These are phyloP conservation scores for Paraplagusia blochii DNA, from an alignment of 2,113 vertebrate genomes.

Conservation along the genomic window DNA sequence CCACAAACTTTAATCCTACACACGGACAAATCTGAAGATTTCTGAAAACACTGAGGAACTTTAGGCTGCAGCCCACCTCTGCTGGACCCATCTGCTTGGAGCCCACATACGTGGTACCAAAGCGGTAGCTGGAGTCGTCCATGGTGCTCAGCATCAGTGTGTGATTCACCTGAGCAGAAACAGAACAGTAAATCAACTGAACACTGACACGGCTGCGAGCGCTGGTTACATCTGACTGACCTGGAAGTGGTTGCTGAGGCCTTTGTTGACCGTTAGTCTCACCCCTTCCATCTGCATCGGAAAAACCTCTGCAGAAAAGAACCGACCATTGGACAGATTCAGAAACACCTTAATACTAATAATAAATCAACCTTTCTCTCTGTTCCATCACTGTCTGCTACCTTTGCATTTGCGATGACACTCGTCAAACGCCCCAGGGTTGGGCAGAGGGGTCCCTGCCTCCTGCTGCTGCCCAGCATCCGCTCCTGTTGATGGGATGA, in stretches of 20 bases:
- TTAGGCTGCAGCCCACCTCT: slow-evolving; percentile 81
- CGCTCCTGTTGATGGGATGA: slow-evolving; percentile 40
- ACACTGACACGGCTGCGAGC: too few species aligned
- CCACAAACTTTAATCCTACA: neutral
- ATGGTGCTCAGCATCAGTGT: slow-evolving; percentile 82
- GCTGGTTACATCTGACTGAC: slow-evolving; percentile 59
- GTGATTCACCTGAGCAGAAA: slow-evolving; percentile 80
- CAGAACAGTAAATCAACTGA: too few species aligned
- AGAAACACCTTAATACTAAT: too few species aligned
- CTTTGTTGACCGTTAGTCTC: slow-evolving; percentile 85
- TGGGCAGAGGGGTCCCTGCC: slow-evolving; percentile 70
- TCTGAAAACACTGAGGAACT: too few species aligned
- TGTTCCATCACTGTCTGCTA: too few species aligned
- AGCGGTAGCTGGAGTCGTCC: slow-evolving; percentile 86
- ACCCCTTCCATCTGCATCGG: slow-evolving; percentile 89
- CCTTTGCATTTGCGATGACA: slow-evolving; percentile 90
- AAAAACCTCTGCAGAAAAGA: slow-evolving; percentile 78
- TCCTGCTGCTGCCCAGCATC: slow-evolving; percentile 41
- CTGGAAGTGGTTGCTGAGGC: slow-evolving; percentile 89
- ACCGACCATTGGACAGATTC: neutral
- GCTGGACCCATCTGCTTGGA: slow-evolving; percentile 82
- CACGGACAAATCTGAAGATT: too few species aligned
- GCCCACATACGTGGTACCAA: slow-evolving; percentile 84
- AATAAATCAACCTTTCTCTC: too few species aligned
- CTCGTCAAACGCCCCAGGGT: slow-evolving; percentile 87